Evolutionary conservation across 2,797 vertebrate species (phyloP).

Genomic region (Ctenochaetus hawaiiensis): DNA sequence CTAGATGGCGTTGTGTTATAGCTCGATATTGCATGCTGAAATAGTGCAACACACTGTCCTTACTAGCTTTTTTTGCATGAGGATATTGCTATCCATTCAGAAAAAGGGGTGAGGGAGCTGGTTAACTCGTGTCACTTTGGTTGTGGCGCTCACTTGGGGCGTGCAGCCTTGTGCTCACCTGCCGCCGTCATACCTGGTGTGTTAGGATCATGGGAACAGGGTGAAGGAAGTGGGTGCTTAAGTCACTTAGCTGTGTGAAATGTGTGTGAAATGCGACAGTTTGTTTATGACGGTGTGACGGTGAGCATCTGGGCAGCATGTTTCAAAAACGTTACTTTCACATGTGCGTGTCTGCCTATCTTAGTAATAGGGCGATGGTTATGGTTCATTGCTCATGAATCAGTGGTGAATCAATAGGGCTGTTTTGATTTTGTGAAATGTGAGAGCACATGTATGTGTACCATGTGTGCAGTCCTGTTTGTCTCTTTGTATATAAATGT

Average conservation of each 20-base stretch:
- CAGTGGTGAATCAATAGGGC: conserved; percentile 71
- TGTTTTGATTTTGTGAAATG: conserved; percentile 74
- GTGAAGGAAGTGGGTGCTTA: conserved; percentile 31
- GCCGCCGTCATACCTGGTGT: conserved; percentile 58
- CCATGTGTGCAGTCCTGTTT: conserved; percentile 74
- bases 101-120: conserved; percentile 58
- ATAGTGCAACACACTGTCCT: conserved; percentile 84
- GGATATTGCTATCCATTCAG: conserved; percentile 78
- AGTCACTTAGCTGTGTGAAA: conserved; percentile 32
- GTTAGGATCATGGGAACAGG: conserved; percentile 20
- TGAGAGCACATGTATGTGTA: conserved; percentile 81
- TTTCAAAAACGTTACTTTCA: conserved; percentile 67
- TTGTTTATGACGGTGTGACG: conserved; percentile 58
- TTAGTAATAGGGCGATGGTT: conserved; percentile 72
- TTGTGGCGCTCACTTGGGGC: conserved; percentile 55
- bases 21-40: conserved; percentile 89
- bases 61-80: conserved; percentile 87
- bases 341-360: conserved; percentile 73
- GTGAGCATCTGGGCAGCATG: conserved; percentile 72
- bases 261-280: conserved; percentile 33
- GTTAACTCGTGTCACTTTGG: conserved; percentile 48
- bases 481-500: conserved; percentile 87
- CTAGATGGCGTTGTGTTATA: conserved; percentile 85
- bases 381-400: conserved; percentile 62
- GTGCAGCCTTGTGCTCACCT: conserved; percentile 63